A percentile compares a stretch with the other conserved stretches of the same genome.
These are phyloP conservation scores for Drosophila saltans DNA, from an alignment of 1,140 invertebrate species.

Conservation along the genomic window DNA sequence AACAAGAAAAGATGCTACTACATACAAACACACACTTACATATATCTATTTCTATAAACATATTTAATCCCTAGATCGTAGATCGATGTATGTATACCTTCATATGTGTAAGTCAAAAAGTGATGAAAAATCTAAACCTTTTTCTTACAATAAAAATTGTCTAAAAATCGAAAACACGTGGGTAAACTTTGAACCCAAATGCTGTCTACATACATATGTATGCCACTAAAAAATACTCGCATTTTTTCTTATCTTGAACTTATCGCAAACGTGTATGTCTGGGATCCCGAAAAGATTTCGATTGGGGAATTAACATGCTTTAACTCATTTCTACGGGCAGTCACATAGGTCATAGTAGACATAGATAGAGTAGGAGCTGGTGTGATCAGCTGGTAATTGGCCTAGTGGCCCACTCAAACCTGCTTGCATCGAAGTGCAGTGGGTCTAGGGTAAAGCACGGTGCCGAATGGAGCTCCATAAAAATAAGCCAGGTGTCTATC, in stretches of 20 bases:
- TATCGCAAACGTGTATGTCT: constrained; percentile 7
- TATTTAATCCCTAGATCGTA: constrained; percentile 9
- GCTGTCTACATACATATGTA: neutral
- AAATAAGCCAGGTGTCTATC: neutral
- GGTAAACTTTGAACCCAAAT: neutral
- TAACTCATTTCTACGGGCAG: no score
- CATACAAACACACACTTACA: constrained; percentile 9
- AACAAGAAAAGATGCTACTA: constrained; percentile 12
- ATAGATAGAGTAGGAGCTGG: neutral
- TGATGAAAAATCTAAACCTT: neutral
- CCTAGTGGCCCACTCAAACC: constrained; percentile 8
- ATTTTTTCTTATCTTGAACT: neutral
- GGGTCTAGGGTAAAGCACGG: neutral
- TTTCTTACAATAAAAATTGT: constrained; percentile 6
- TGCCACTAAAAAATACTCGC: neutral
- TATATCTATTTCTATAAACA: constrained; percentile 6
- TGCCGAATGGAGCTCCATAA: neutral
- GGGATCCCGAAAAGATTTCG: constrained; percentile 10
- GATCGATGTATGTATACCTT: constrained; percentile 9
- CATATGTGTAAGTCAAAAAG: neutral
- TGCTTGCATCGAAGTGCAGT: constrained; percentile 3
- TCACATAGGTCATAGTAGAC: neutral
- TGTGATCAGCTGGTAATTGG: constrained; percentile 8
- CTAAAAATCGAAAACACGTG: constrained; percentile 5
- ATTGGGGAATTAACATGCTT: neutral